Evolutionary conservation across 2,888 invertebrate genomes (phyloP).

Genomic region (Cerceris rybyensis): DNA sequence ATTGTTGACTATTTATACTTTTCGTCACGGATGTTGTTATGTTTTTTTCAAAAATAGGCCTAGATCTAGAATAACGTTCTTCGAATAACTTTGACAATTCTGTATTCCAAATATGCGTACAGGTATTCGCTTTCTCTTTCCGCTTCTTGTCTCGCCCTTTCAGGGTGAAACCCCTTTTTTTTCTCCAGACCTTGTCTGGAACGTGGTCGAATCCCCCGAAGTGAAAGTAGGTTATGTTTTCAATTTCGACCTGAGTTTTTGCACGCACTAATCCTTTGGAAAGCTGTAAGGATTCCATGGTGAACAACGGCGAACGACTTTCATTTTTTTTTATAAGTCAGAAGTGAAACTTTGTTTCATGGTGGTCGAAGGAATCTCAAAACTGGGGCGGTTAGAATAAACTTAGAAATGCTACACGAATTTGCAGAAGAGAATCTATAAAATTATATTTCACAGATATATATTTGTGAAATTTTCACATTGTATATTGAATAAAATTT

Average conservation of each 20-base stretch:
- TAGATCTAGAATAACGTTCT: background rate
- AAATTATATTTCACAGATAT: no score
- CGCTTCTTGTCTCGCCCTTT: constrained; percentile 18
- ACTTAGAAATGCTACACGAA: no score
- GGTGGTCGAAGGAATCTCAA: background rate
- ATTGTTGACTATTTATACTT: background rate
- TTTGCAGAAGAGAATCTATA: no score
- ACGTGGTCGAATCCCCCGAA: constrained; percentile 41
- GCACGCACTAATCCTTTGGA: constrained; percentile 33
- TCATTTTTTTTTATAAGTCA: constrained; percentile 23
- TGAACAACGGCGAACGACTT: constrained; percentile 21
- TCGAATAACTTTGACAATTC: background rate
- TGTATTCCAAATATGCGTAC: background rate
- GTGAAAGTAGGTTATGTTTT: constrained; percentile 72
- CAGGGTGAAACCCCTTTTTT: constrained; percentile 37
- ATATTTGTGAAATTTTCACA: no score
- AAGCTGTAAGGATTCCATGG: constrained; percentile 20
- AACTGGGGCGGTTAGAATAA: background rate
- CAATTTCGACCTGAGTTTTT: constrained; percentile 62
- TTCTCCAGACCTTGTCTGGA: constrained; percentile 30
- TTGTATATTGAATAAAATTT: no score
- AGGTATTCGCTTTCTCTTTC: constrained; percentile 55
- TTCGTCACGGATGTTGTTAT: no score
- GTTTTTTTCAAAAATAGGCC: background rate
- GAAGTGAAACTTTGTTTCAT: background rate